phyloP scores from a whole-genome alignment of 2,888 invertebrate species.

The Colletes collaris region DNA sequence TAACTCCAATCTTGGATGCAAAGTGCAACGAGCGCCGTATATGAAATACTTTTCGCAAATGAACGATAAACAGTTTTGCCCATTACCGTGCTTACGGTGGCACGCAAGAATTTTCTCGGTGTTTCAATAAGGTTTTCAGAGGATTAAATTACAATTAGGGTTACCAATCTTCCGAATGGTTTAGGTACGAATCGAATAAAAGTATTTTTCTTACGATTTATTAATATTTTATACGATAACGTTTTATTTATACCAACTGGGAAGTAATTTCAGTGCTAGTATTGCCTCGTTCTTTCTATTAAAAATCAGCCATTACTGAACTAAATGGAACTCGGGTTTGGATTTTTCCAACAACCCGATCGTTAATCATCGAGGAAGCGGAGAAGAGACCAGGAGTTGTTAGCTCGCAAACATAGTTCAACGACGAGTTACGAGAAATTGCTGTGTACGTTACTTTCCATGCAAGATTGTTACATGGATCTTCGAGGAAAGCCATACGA shows the following conservation, averaged over 20 bases:
- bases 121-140: no score
- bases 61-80: background rate
- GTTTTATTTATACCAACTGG: no score
- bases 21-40: background rate
- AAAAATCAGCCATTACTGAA: no score
- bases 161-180: no score
- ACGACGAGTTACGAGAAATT: slow-evolving; percentile 48
- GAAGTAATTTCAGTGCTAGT: no score
- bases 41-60: background rate
- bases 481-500: slow-evolving; percentile 38
- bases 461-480: slow-evolving; percentile 50
- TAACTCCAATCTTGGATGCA: background rate
- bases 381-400: background rate
- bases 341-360: background rate
- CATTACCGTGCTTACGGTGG: background rate
- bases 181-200: no score
- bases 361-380: background rate
- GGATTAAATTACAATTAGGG: no score
- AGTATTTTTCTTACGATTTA: no score
- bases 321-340: no score
- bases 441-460: slow-evolving; percentile 50
- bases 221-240: no score
- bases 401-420: background rate
- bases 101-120: no score
- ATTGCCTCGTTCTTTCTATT: no score